Evolutionary conservation across 92 coral and sea anemone species (phyloP), one percentile per base, ranked within the genome.

Genomic region (Umimayanthus chanpuru): DNA sequence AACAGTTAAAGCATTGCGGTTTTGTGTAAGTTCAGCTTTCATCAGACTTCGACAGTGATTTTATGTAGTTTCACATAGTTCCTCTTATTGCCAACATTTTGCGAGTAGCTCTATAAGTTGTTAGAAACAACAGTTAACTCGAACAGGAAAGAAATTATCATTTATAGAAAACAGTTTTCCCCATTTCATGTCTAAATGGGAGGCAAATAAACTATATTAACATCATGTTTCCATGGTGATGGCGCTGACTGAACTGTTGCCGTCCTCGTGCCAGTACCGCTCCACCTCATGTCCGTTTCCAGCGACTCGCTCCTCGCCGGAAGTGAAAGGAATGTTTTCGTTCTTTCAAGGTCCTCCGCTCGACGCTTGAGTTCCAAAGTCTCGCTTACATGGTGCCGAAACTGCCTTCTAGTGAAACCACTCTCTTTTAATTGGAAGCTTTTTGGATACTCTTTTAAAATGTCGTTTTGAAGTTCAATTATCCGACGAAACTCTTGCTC

Each of bases 401-500:
- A 93, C 82, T 91, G 94, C 49, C 80, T 94, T 18, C 92, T 90
- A 3, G 98, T 94, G 18, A 75, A 89, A 14, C 94, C 91, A 11
- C 86, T 73, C 23, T 32, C 71, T 56, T 80, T 75, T 67, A 11
- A 8, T 14, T 56, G 39, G 80, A 23, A 44, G 0, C 64, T 75
- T 26, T 64, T 10, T 47, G 94, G 53, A 70, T 79, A 78, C 9
- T 92, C 97, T 61, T 73, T 68, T 76, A 30, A 29, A 10, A 93
- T 94, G 0, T 87, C 94, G 88, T 90, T 92, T 64, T 94, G 93
- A 23, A 93, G 87, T 3, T 94, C 96, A 32, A 93, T 79, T 72
- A 94, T 91, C 15, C 98, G 95, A 18, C 94, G 94, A 90, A 91
- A 91, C 47, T 94, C 98, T 25, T 88, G 94, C 88, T 94, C 96